A percentile compares a stretch with the other conserved stretches of the same genome.
phyloP scores from a whole-genome alignment of 1,140 invertebrate genomes.

The Cydia strobilella region DNA sequence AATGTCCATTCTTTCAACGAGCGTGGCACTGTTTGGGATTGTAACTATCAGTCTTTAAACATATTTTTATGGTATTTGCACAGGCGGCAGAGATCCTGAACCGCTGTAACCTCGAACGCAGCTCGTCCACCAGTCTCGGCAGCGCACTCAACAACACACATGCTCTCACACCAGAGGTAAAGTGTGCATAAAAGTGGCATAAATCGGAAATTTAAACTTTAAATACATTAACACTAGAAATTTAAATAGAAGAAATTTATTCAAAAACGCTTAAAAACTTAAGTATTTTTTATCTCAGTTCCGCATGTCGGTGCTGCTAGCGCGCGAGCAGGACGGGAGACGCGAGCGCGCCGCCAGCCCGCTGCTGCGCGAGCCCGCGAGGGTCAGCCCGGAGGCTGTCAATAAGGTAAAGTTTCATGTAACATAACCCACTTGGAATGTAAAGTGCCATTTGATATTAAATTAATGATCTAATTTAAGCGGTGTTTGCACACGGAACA shows the following conservation, averaged over 20 bases:
- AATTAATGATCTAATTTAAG: no score
- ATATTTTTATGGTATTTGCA: conserved; percentile 3
- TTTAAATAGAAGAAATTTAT: no score
- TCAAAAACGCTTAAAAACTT: no score
- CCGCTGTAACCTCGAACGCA: conserved; percentile 79
- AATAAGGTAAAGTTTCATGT: conserved; percentile 41
- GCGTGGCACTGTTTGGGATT: no score
- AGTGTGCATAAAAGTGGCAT: not conserved
- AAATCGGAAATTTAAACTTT: no score
- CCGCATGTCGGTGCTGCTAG: conserved; percentile 86
- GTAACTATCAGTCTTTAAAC: no score
- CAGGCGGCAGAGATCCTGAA: conserved; percentile 86
- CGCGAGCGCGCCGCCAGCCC: conserved; percentile 60
- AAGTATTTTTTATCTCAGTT: conserved; percentile 78
- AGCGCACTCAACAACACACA: conserved; percentile 62
- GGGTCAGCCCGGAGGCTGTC: conserved; percentile 44
- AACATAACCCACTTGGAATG: no score
- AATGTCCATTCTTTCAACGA: no score
- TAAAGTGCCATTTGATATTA: no score
- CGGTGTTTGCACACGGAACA: no score
- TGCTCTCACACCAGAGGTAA: conserved; percentile 75
- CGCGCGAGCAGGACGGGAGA: conserved; percentile 82
- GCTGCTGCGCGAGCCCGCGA: conserved; percentile 50
- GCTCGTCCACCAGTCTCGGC: conserved; percentile 72
- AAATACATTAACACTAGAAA: no score